Conservation (phyloP, 2,888 invertebrate species). For the Cosmia trapezina region DNA sequence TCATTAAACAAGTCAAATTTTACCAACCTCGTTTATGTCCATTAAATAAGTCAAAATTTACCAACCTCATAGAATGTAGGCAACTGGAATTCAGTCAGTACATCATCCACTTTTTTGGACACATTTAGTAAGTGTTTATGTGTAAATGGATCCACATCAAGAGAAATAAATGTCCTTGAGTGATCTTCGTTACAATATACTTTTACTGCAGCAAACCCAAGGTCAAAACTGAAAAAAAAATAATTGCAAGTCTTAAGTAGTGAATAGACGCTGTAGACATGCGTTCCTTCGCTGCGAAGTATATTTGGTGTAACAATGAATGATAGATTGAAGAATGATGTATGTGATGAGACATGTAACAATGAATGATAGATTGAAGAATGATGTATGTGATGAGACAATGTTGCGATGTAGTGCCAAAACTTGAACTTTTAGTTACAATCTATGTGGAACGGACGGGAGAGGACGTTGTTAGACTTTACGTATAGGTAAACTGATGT, state of each 20-base stretch:
- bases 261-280: neutral
- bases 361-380: neutral
- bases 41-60: slow-evolving; percentile 14
- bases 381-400: neutral
- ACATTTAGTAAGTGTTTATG: slow-evolving; percentile 90
- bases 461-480: too few relatives aligned
- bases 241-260: neutral
- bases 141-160: slow-evolving; percentile 91
- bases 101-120: slow-evolving; percentile 91
- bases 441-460: neutral
- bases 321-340: neutral
- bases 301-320: neutral
- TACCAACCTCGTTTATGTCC: slow-evolving; percentile 88
- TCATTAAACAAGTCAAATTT: neutral
- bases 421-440: neutral
- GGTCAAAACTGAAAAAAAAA: slow-evolving; percentile 86
- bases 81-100: slow-evolving; percentile 93
- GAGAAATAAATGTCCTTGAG: slow-evolving; percentile 95
- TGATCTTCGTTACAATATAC: slow-evolving; percentile 96
- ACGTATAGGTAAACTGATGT: neutral
- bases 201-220: slow-evolving; percentile 91
- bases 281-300: neutral
- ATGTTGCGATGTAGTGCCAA: neutral
- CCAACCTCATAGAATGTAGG: slow-evolving; percentile 94
- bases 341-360: neutral